Conservation (phyloP, 2,888 invertebrate genomes). For the Strigamia transsilvanica region DNA sequence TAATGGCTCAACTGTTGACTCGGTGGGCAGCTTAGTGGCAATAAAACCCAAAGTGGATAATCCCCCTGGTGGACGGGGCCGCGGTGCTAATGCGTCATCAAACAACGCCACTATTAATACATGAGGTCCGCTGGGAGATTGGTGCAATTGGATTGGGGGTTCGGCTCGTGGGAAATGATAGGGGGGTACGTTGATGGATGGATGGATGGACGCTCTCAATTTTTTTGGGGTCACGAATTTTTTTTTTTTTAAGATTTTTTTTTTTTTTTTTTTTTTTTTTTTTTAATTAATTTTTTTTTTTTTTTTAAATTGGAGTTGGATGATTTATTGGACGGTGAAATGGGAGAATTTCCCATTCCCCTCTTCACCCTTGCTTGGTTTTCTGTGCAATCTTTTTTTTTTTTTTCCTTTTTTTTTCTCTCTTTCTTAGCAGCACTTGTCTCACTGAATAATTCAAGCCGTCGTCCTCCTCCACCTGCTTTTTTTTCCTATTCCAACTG, state of each 20-base stretch:
- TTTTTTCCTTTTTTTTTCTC: not conserved
- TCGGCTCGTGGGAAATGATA: constrained; percentile 24
- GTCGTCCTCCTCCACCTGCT: not conserved
- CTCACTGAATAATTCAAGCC: constrained; percentile 42
- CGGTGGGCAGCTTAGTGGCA: constrained; percentile 40
- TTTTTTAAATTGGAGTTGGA: constrained; percentile 33
- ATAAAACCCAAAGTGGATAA: constrained; percentile 51
- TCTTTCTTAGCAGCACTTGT: constrained; percentile 32
- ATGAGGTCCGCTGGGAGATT: constrained; percentile 32
- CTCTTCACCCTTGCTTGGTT: constrained; percentile 28
- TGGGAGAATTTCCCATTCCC: constrained; percentile 40
- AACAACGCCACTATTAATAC: constrained; percentile 48
- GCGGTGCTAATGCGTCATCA: constrained; percentile 47
- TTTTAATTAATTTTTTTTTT: not conserved
- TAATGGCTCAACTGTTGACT: constrained; percentile 48
- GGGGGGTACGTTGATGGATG: constrained; percentile 1
- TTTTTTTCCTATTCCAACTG: constrained; percentile 33
- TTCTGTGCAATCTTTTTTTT: constrained; percentile 18
- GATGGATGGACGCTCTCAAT: not conserved
- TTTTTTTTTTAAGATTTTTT: not conserved
- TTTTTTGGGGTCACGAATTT: not conserved
- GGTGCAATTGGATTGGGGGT: constrained; percentile 30
- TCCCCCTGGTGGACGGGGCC: constrained; percentile 48
- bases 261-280: not conserved
- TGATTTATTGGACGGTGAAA: constrained; percentile 42